Evolutionary conservation across 2,888 invertebrate species (phyloP).

Genomic region (Chelonus formosanus): DNA sequence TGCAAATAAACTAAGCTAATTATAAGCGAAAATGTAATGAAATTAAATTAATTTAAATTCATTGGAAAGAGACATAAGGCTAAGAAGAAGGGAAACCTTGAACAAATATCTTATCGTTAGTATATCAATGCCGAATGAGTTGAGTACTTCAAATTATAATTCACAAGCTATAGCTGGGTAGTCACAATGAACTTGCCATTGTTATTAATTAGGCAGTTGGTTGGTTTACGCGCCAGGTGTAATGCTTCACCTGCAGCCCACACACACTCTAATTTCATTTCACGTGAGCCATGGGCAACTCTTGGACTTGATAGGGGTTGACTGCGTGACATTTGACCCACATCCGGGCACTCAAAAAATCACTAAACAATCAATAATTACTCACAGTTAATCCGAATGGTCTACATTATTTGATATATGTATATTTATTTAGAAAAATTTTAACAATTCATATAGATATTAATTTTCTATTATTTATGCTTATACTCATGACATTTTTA

Average conservation of each 20-base stretch:
- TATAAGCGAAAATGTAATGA: too few relatives aligned
- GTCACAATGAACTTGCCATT: conserved; percentile 46
- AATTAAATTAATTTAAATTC: too few relatives aligned
- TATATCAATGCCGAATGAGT: not conserved
- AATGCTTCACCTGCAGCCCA: conserved; percentile 50
- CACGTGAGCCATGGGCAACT: conserved; percentile 19
- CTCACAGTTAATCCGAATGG: conserved; percentile 4
- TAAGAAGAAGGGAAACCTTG: not conserved
- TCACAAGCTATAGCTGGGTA: conserved; percentile 17
- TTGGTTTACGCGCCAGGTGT: conserved; percentile 49
- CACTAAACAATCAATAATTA: conserved; percentile 33
- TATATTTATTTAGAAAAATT: not conserved
- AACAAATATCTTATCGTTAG: not conserved
- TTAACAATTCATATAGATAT: too few relatives aligned
- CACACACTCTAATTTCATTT: conserved; percentile 5
- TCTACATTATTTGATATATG: not conserved
- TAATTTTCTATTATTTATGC: too few relatives aligned
- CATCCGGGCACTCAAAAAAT: conserved; percentile 44
- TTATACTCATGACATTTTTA: too few relatives aligned
- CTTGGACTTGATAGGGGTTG: conserved; percentile 45
- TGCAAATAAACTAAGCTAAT: too few relatives aligned
- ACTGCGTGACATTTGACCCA: conserved; percentile 54
- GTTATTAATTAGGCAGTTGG: conserved; percentile 59
- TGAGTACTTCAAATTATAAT: not conserved
- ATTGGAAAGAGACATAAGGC: too few relatives aligned